Conservation (phyloP, 1,140 invertebrate genomes). For the Marisa cornuarietis region DNA sequence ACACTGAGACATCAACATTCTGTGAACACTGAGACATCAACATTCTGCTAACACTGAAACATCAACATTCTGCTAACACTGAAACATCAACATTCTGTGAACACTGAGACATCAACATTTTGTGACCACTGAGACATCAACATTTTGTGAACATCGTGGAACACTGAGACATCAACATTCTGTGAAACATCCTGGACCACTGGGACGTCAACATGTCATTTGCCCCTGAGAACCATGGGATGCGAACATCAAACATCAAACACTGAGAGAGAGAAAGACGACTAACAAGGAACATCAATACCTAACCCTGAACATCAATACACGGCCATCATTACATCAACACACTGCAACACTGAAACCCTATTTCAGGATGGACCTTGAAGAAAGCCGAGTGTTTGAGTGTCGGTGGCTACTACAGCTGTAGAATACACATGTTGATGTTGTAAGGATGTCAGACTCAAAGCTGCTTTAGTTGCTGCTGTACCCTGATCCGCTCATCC, state of each 20-base stretch:
- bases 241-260: no score
- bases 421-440: no score
- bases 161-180: neutral
- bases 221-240: neutral
- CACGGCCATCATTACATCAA: neutral
- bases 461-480: no score
- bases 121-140: neutral
- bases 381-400: neutral
- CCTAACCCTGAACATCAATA: neutral
- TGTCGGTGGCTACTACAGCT: no score
- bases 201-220: constrained; percentile 29
- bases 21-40: neutral
- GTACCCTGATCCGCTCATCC: no score
- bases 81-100: neutral
- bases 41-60: neutral
- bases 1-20: constrained; percentile 68
- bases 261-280: neutral
- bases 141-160: neutral
- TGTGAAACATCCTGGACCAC: constrained; percentile 93
- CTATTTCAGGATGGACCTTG: neutral
- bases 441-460: no score
- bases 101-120: no score
- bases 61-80: neutral
- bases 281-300: neutral
- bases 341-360: neutral